Base-by-base conservation (phyloP, 2,888 invertebrate genomes). In the Hypercompe scribonia region DNA sequence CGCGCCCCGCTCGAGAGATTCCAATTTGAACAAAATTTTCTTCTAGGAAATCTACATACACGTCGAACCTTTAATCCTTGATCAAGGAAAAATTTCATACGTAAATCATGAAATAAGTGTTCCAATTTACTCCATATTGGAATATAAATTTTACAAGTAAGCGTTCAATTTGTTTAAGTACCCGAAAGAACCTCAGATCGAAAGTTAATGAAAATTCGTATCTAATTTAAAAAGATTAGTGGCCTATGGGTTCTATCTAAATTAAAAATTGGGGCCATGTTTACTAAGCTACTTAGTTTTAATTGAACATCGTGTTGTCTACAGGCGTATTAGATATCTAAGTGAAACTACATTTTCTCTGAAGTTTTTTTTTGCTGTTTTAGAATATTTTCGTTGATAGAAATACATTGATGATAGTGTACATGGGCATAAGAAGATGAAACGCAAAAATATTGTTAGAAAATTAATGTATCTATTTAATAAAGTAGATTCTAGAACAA, bases 141-240 rank as follows among this genome's bases (percentile, higher is more conserved):
- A 67, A 71, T 31, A 64, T 63, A 68, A 65, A 71, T 67, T 69
- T 66, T 71, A 58, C 69, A 64, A 71, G 65, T 63, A 42, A 34
- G 33, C 58, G n/a, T 63, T 64, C 66, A 74, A 72, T 77, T 78
- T 80, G 71, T 70, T 50, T 73, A 75, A 77, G 75, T 76, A 83
- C 72, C 70, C 65, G 71, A 75, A 78, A 77, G 76, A 82, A 82
- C 58, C 68, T 76, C 68, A 18, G 77, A 78, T 76, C 61, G 65
- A 81, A 80, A 76, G 79, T 74, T 75, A 82, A 81, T 76, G 76
- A 79, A 84, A 81, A 82, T 76, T 78, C 67, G 76, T 77, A 76
- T 81, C 80, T 76, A 83, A 84, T 84, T 81, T 83, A 76, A 75
- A 77, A 84, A 83, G 83, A 83, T 83, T 83, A 81, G 78, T 74